Evolutionary conservation across 1,140 invertebrate species (phyloP).

Genomic region (Scaptodrosophila lebanonensis): DNA sequence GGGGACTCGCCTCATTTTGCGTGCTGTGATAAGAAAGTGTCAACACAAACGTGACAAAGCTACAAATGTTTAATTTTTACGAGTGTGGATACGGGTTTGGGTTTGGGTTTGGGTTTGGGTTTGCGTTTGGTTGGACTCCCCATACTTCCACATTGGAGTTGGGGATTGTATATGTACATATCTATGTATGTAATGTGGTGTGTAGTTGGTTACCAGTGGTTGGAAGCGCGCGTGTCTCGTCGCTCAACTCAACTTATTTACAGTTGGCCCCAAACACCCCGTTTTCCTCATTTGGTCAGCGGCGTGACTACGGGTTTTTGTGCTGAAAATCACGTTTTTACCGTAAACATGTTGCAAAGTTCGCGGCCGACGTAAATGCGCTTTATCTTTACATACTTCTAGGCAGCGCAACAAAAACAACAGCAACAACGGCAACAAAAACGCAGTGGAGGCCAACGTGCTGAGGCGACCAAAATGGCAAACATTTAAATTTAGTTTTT

Average conservation of each 20-base stretch:
- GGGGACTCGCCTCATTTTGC: constrained; percentile 27
- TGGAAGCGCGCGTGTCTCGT: constrained; percentile 36
- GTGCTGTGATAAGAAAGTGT: constrained; percentile 71
- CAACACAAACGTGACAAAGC: constrained; percentile 74
- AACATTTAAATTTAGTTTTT: constrained; percentile 61
- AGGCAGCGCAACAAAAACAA: constrained; percentile 28
- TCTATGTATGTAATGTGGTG: too few species aligned
- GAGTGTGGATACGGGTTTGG: constrained; percentile 44
- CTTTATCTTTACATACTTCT: constrained; percentile 64
- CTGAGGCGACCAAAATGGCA: constrained; percentile 12
- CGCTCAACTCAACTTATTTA: constrained; percentile 70
- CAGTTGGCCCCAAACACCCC: constrained; percentile 56
- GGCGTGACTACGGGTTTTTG: constrained; percentile 38
- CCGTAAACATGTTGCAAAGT: constrained; percentile 74
- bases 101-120: constrained; percentile 5
- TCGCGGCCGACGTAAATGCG: constrained; percentile 36
- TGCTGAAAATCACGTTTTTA: constrained; percentile 73
- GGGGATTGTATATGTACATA: too few species aligned
- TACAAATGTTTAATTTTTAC: constrained; percentile 76
- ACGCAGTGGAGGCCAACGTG: neutral
- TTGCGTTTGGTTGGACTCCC: neutral
- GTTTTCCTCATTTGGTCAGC: constrained; percentile 67
- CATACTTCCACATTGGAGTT: too few species aligned
- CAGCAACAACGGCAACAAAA: constrained; percentile 44
- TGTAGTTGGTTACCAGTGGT: neutral